Evolutionary conservation across 2,113 vertebrate species (phyloP).

Genomic region (Macrotus californicus): DNA sequence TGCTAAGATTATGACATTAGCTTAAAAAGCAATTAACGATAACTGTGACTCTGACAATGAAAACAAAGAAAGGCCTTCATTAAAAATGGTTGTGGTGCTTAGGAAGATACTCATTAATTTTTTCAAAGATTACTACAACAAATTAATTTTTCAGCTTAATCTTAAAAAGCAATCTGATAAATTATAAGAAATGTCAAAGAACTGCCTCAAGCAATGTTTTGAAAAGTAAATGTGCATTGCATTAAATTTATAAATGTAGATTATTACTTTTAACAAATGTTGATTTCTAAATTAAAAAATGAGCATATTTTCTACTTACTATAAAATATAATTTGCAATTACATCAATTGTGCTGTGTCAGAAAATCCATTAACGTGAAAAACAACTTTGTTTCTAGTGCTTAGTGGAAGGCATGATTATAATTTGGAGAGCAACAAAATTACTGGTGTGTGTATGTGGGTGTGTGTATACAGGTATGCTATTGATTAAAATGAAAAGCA

Average conservation of each 20-base stretch:
- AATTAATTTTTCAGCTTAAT: slow-evolving; percentile 74
- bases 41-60: slow-evolving; percentile 45
- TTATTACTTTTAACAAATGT: slow-evolving; percentile 75
- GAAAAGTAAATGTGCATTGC: slow-evolving; percentile 76
- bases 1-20: slow-evolving; percentile 59
- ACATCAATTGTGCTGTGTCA: slow-evolving; percentile 64
- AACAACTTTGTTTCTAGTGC: slow-evolving; percentile 57
- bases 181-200: slow-evolving; percentile 74
- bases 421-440: slow-evolving; percentile 43
- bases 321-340: slow-evolving; percentile 71
- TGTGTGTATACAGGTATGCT: neutral
- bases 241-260: slow-evolving; percentile 71
- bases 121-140: slow-evolving; percentile 67
- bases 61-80: slow-evolving; percentile 57
- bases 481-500: slow-evolving; percentile 35
- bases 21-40: slow-evolving; percentile 66
- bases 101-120: slow-evolving; percentile 53
- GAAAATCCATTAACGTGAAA: slow-evolving; percentile 62
- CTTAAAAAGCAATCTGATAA: slow-evolving; percentile 72
- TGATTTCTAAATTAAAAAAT: slow-evolving; percentile 75
- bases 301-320: slow-evolving; percentile 65
- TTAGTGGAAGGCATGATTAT: slow-evolving; percentile 10
- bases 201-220: slow-evolving; percentile 68
- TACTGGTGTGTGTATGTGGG: neutral
- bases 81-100: neutral